Conservation (phyloP, 2,113 vertebrate species). For the Nesospiza acunhae region DNA sequence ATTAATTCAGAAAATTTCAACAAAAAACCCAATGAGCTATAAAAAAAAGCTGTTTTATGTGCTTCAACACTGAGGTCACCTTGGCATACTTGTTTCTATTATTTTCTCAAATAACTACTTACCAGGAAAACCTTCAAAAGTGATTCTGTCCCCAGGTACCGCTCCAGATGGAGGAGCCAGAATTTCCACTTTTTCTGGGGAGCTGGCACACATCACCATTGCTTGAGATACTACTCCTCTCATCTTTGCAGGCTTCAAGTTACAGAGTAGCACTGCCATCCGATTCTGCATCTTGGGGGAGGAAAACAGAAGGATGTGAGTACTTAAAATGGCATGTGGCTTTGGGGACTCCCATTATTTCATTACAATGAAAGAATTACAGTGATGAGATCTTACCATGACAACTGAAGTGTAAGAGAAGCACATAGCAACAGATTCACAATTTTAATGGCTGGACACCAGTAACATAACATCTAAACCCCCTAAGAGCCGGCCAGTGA, state of each 20-base stretch:
- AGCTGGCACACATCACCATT: conserved; percentile 93
- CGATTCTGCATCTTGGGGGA: conserved; percentile 90
- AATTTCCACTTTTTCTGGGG: conserved; percentile 90
- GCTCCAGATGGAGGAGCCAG: conserved; percentile 85
- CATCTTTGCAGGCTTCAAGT: conserved; percentile 91
- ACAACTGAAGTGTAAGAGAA: not conserved
- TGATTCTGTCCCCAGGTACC: conserved; percentile 87
- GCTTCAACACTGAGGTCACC: not conserved
- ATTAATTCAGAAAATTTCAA: not conserved
- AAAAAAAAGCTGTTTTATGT: not conserved
- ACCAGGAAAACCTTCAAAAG: conserved; percentile 89
- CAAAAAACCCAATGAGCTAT: not conserved
- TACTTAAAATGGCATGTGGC: not conserved
- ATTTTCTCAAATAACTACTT: not conserved
- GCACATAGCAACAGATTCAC: not conserved
- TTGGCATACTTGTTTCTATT: not conserved
- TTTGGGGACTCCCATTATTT: not conserved
- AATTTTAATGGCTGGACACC: not conserved
- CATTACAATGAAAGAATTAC: not conserved
- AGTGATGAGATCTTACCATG: not conserved
- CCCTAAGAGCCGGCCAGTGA: not conserved
- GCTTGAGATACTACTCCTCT: conserved; percentile 91
- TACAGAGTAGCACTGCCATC: conserved; percentile 91
- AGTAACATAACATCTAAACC: not conserved
- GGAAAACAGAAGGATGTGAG: not conserved